phyloP scores from a whole-genome alignment of 2,113 vertebrate species.

The Oreochromis niloticus region DNA sequence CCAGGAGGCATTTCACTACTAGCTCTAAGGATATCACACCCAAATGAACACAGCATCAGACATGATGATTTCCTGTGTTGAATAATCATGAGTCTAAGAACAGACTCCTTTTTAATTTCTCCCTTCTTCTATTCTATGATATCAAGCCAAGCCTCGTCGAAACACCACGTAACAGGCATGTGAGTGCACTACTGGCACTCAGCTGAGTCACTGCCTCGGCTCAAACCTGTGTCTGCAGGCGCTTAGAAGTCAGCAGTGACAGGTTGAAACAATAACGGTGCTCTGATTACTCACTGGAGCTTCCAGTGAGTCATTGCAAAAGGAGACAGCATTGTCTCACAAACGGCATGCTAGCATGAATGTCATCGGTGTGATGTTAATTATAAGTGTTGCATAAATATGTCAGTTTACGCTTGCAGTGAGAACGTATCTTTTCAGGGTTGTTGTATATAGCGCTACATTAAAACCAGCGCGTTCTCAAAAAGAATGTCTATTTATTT shows the following conservation, averaged over 20 bases:
- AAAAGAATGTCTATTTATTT: neutral
- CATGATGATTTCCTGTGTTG: constrained; percentile 1
- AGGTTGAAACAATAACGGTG: constrained; percentile 63
- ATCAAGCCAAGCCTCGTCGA: neutral
- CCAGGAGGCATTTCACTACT: neutral
- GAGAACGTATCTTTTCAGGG: neutral
- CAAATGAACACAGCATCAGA: neutral
- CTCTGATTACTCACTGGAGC: constrained; percentile 64
- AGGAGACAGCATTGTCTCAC: constrained; percentile 55
- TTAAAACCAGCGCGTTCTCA: neutral
- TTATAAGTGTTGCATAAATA: neutral
- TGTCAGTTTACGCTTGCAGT: neutral
- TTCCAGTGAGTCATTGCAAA: constrained; percentile 62
- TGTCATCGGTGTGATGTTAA: neutral
- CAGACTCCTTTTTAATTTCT: neutral
- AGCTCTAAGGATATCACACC: neutral
- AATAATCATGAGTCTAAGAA: neutral
- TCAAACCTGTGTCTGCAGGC: constrained; percentile 64
- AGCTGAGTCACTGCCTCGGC: constrained; percentile 49
- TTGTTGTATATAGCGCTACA: neutral
- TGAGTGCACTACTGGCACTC: constrained; percentile 28
- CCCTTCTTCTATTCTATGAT: neutral
- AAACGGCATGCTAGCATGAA: constrained; percentile 3
- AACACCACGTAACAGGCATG: constrained; percentile 29
- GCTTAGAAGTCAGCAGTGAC: constrained; percentile 42